These are phyloP conservation scores for Megaleporinus macrocephalus DNA, from an alignment of 2,113 vertebrate species.

Conservation along the genomic window DNA sequence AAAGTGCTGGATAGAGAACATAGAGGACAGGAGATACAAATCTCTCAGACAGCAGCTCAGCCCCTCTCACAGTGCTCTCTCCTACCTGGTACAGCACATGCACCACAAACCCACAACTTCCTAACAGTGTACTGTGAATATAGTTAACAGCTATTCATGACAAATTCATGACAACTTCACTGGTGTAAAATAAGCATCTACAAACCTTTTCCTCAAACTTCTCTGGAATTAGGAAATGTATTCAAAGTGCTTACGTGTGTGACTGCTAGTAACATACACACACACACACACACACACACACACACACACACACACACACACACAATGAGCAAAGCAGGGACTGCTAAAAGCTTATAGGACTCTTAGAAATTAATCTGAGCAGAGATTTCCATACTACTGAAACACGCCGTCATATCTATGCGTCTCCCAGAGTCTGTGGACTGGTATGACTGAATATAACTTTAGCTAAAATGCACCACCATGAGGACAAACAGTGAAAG, in stretches of 20 bases:
- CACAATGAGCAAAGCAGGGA: too few species aligned
- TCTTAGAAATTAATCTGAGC: too few species aligned
- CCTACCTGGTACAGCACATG: constrained; percentile 73
- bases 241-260: too few species aligned
- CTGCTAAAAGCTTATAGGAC: too few species aligned
- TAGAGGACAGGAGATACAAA: constrained; percentile 73
- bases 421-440: not conserved
- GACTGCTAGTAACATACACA: not conserved
- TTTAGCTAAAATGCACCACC: not conserved
- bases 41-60: constrained; percentile 65
- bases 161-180: not conserved
- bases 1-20: constrained; percentile 72
- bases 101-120: not conserved
- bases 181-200: too few species aligned
- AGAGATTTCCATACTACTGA: too few species aligned
- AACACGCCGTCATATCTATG: not conserved
- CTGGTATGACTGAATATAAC: not conserved
- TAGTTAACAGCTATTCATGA: not conserved
- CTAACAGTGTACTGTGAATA: not conserved
- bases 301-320: too few species aligned
- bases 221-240: too few species aligned
- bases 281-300: too few species aligned
- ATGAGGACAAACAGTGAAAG: constrained; percentile 4
- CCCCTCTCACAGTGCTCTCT: constrained; percentile 71
- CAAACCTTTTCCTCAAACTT: too few species aligned